Base-by-base conservation (phyloP, 1,140 invertebrate genomes). In the Apis laboriosa region DNA sequence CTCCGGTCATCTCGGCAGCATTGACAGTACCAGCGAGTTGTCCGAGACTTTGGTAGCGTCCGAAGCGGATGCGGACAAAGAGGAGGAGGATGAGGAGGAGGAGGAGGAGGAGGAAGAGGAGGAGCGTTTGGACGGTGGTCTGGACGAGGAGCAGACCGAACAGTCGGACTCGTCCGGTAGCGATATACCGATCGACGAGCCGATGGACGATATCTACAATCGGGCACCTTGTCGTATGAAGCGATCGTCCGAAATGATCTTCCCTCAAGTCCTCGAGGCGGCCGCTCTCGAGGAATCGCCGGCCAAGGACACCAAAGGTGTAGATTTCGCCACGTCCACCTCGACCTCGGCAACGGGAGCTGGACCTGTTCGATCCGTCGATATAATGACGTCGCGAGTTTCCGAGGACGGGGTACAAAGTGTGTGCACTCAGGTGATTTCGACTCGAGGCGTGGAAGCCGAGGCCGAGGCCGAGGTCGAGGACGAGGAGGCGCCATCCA, bases 21-120 rank as follows among this genome's bases (percentile, higher is more conserved):
- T 98, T 86, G 97, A 98, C 94, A 94, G 95, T 64, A 96, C 97
- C 12, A 98, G 97, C 67, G 98, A 98, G 92, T 95, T 97, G 43
- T 98, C 97, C 2, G 98, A 98, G 94, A 99, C 98, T 11, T 92
- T 99, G 58, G 96, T 99, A 19, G 96, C 97, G 12, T 98, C 97
- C 17, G 96, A 96, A 19, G 95, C 95, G 24, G 96, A 97, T 11
- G 94, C 94, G 24, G 94, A 95, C 8, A 92, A 92, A 51, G 95
- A 95, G 75, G 93, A 94, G 11, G 86, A 92, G 0, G 94, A 94
- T 17, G 92, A 92, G 9, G 34, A 43, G 5, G 96, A 96, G 19
- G 95, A 95, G 24, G 96, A 97, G 11, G 94, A 94, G 24, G 94
- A 95, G 9, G 91, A 92, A 9, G 86, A 92, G 0, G 94, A 94